Conservation (phyloP, 1,140 invertebrate genomes). For the Hylaeus anthracinus region DNA sequence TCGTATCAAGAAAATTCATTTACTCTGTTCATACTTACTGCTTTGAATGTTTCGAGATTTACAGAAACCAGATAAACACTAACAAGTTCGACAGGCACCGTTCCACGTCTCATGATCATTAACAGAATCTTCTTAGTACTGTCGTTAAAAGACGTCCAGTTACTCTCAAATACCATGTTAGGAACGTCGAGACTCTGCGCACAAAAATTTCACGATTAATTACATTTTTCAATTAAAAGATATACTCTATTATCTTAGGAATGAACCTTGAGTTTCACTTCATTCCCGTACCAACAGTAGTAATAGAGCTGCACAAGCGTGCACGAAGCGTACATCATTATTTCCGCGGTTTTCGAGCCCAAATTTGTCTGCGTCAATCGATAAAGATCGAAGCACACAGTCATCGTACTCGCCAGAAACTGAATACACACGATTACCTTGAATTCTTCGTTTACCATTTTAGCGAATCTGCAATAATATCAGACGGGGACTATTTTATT, state of each 20-base stretch:
- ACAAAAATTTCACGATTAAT: not conserved
- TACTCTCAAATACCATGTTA: conserved; percentile 27
- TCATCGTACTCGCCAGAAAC: conserved; percentile 39
- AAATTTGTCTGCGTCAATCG: conserved; percentile 68
- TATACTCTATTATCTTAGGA: not conserved
- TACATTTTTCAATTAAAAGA: not conserved
- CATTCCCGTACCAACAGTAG: conserved; percentile 83
- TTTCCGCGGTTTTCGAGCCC: conserved; percentile 67
- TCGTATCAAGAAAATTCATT: too few species aligned
- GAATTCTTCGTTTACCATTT: conserved; percentile 43
- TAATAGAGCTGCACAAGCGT: conserved; percentile 74
- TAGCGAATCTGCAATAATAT: conserved; percentile 23
- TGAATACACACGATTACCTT: conserved; percentile 48
- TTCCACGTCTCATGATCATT: conserved; percentile 47
- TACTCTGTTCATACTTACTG: not conserved
- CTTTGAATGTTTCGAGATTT: conserved; percentile 49
- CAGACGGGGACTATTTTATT: not conserved
- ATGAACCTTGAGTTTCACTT: conserved; percentile 71
- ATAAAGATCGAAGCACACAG: conserved; percentile 46
- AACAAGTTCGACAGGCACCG: conserved; percentile 39
- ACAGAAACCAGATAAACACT: not conserved
- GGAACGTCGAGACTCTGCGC: conserved; percentile 30
- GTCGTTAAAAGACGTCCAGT: conserved; percentile 27
- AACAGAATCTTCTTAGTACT: conserved; percentile 5
- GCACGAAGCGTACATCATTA: conserved; percentile 48